Base-by-base conservation (phyloP, 2,888 invertebrate species). In the Agonopterix heracliana region DNA sequence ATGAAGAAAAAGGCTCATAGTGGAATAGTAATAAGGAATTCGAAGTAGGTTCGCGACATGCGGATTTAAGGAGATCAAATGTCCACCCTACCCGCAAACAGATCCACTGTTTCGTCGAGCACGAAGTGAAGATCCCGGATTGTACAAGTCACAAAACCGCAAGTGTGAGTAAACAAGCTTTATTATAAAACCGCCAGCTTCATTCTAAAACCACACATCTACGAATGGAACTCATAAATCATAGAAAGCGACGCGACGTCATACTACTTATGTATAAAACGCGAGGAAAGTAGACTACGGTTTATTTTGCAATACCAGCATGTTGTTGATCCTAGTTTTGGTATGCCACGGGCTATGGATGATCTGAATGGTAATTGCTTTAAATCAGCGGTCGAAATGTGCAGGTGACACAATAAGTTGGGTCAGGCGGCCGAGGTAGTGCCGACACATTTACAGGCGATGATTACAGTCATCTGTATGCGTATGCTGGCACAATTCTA, bases 341-440 rank as follows among this genome's bases (percentile, higher is more conserved):
- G 61, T 62, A 57, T 63, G 61, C 63, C 64, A 63, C 59, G 56
- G 56, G 54, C 54, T 54, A 50, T 55, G 55, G 61, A 64, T 64
- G 78, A 64, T 68, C 61, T 55, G 82, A 78, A 84, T 84, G 64
- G 74, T 72, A 84, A 85, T 79, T 73, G 71, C 56, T 57, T 63
- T 79, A 77, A 82, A 82, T 78, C 61, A 68, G 62, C 62, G 66
- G 60, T 57, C 66, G 60, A 70, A 75, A 68, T 67, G 66, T 60
- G 64, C 58, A 66, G 63, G 69, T 74, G 72, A 70, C 71, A 72
- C 73, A 69, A 70, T 68, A 78, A 76, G 78, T 83, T 77, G 82
- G 82, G 81, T 77, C 81, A 81, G 68, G 73, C 71, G 72, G 67
- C 62, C 71, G 71, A 71, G 64, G 71, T 63, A 68, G 71, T 67